Conservation (phyloP, 2,797 vertebrate genomes). For the Premnoplex brunnescens region DNA sequence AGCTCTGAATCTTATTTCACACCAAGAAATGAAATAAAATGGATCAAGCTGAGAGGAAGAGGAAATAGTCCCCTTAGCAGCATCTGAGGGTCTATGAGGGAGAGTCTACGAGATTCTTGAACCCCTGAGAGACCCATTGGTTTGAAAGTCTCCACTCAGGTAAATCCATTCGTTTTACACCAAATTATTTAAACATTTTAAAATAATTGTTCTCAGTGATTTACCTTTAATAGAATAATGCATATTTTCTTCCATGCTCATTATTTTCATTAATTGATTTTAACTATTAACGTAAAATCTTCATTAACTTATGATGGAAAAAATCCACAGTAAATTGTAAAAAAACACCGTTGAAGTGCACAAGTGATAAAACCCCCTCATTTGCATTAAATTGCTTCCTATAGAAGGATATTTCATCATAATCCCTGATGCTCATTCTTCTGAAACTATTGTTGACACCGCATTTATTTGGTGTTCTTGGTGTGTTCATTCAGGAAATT, state of each 20-base stretch:
- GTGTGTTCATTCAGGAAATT: background rate
- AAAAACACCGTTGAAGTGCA: background rate
- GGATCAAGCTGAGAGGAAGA: background rate
- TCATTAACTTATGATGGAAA: background rate
- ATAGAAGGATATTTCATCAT: background rate
- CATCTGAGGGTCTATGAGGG: background rate
- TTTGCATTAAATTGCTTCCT: background rate
- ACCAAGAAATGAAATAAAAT: background rate
- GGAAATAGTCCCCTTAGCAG: background rate
- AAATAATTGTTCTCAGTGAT: background rate
- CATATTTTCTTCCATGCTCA: background rate
- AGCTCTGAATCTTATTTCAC: background rate
- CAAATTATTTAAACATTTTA: background rate
- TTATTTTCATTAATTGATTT: background rate
- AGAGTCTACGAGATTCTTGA: background rate
- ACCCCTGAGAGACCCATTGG: background rate
- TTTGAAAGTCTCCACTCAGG: background rate
- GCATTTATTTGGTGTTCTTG: background rate
- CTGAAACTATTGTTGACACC: background rate
- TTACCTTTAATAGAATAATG: background rate
- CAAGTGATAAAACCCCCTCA: background rate
- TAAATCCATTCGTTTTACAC: background rate
- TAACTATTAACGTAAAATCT: background rate
- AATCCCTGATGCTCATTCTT: background rate
- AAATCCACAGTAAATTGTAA: background rate